Base-by-base conservation (phyloP, 2,797 vertebrate genomes). In the Salarias fasciatus region DNA sequence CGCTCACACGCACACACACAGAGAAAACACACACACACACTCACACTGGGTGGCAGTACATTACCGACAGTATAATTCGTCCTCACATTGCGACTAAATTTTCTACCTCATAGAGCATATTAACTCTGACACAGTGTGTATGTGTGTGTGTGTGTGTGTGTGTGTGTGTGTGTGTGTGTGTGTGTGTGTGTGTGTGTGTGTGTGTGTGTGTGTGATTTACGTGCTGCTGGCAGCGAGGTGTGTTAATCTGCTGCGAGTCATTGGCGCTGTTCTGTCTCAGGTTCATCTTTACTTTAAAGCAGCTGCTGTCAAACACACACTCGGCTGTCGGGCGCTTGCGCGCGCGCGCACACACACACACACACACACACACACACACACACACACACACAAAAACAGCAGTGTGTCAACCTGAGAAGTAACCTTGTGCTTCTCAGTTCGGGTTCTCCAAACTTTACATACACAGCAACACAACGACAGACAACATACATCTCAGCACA, bases 171-270 rank as follows among this genome's bases (percentile, higher is more conserved):
- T 13, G 56, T 45, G 50, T 52, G 51, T 13, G 67, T 71, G 73
- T 55, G 47, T 57, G 45, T 64, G 61, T 64, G 47, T 40, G 45
- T 14, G 48, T 63, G 50, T 55, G 65, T n/a, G 57, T 30, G 37
- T n/a, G 40, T 28, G 43, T 31, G 55, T 49, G 62, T 13, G 69
- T 59, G 45, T 8, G 55, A 60, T 66, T 72, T 68, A 62, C 11
- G 15, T 51, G 61, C 60, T 55, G 18, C 18, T 15, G 49, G 61
- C 61, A 63, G 61, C 60, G 29, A 56, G 65, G 70, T 44, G 53
- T 60, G 61, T 77, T 69, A 63, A 77, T 60, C 60, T 67, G 71
- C 75, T 60, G 1, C 46, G 33, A 79, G 59, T 70, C 75, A 64
- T 62, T 82, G 18, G 18, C 18, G 18, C 24, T 24, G 18, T 58